Conservation (phyloP, 2,113 vertebrate species). For the Lates calcarifer region DNA sequence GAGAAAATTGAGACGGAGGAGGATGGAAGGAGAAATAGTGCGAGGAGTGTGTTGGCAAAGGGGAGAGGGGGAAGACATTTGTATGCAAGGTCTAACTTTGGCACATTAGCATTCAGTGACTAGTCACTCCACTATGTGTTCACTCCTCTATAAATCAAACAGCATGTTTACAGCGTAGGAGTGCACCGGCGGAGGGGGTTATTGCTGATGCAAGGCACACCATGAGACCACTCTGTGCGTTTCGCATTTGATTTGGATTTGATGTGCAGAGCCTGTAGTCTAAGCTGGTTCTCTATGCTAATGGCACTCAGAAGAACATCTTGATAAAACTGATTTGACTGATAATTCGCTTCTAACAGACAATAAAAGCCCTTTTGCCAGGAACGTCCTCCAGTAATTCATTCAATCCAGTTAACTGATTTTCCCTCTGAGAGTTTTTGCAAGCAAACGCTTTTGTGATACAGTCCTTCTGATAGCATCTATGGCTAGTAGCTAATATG, state of each 20-base stretch:
- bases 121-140: conserved; percentile 59
- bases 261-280: conserved; percentile 19
- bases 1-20: conserved; percentile 24
- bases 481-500: not conserved
- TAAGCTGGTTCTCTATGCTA: conserved; percentile 14
- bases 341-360: conserved; percentile 28
- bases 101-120: conserved; percentile 77
- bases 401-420: conserved; percentile 1
- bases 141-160: conserved; percentile 72
- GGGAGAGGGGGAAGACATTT: conserved; percentile 54
- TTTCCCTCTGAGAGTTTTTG: conserved; percentile 5
- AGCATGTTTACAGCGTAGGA: conserved; percentile 69
- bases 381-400: conserved; percentile 10
- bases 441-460: not conserved
- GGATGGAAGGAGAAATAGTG: conserved; percentile 30
- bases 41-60: conserved; percentile 43
- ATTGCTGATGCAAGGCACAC: conserved; percentile 55
- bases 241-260: conserved; percentile 46
- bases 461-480: not conserved
- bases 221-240: conserved; percentile 9
- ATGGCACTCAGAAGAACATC: conserved; percentile 40
- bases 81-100: conserved; percentile 71
- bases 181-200: conserved; percentile 21
- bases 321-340: conserved; percentile 51
- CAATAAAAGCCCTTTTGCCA: conserved; percentile 30